A percentile compares a stretch with the other conserved stretches of the same genome.
These are phyloP conservation scores for Drosophila lacertosa DNA, from an alignment of 1,140 invertebrate species.

Conservation along the genomic window DNA sequence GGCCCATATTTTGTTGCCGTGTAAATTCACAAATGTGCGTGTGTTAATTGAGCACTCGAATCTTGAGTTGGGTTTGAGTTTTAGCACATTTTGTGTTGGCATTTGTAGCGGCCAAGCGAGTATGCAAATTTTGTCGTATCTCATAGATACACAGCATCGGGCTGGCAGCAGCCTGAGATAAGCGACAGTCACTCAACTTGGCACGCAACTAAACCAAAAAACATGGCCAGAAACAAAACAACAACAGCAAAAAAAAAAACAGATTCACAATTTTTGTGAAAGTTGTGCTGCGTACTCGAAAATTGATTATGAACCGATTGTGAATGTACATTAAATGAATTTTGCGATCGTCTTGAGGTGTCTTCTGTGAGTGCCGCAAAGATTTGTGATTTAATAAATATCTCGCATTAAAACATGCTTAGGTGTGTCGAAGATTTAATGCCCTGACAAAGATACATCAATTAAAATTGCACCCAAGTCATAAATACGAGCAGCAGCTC, in stretches of 20 bases:
- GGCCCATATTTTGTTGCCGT: neutral
- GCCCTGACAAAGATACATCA: conserved; percentile 1
- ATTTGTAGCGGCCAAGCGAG: conserved; percentile 40
- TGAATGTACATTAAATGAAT: conserved; percentile 22
- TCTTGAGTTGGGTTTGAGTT: conserved; percentile 56
- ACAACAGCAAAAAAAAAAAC: neutral
- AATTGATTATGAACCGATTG: conserved; percentile 56
- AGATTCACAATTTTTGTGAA: conserved; percentile 31
- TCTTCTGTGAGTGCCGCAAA: conserved; percentile 24
- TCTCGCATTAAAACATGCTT: conserved; percentile 1
- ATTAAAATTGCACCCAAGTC: conserved; percentile 1
- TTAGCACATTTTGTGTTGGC: conserved; percentile 58
- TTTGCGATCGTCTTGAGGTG: conserved; percentile 4
- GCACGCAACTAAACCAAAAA: conserved; percentile 9
- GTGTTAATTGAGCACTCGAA: conserved; percentile 67
- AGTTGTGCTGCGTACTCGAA: conserved; percentile 44
- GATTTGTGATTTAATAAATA: conserved; percentile 43
- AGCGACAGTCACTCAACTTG: conserved; percentile 33
- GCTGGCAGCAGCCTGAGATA: conserved; percentile 33
- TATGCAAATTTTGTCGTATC: conserved; percentile 60
- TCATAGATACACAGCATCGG: conserved; percentile 48
- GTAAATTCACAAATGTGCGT: conserved; percentile 23
- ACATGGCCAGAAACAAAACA: conserved; percentile 6
- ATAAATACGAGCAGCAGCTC: neutral
- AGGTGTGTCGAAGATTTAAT: conserved; percentile 2